Conservation (phyloP, 2,797 vertebrate species). For the Hafferia zeledoni region DNA sequence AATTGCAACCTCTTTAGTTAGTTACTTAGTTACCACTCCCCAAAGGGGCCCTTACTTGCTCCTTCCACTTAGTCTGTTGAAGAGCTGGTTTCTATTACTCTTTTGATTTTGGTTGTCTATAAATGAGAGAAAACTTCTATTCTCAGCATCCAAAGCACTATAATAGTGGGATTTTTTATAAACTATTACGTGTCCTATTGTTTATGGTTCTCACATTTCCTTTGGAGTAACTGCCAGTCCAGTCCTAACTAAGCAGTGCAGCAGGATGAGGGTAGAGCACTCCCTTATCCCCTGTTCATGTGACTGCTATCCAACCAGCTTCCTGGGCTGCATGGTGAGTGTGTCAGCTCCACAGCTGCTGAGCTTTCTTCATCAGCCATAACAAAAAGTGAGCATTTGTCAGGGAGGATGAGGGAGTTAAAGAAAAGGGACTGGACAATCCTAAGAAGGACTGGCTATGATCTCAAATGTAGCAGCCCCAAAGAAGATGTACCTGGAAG, state of each 20-base stretch:
- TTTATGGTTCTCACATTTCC: not conserved
- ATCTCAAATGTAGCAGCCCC: not conserved
- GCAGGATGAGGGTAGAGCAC: not conserved
- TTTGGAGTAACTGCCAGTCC: not conserved
- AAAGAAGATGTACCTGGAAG: not conserved
- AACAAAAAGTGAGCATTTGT: not conserved
- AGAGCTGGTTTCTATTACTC: not conserved
- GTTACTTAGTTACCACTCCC: constrained; percentile 65
- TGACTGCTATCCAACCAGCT: not conserved
- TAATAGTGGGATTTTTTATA: not conserved
- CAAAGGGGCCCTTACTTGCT: constrained; percentile 27
- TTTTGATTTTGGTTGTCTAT: not conserved
- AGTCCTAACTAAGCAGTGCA: not conserved
- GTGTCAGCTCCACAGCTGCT: not conserved
- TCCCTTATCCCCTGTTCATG: not conserved
- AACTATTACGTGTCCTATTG: not conserved
- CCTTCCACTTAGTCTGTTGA: constrained; percentile 8
- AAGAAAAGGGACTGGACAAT: not conserved
- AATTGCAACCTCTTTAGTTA: constrained; percentile 63
- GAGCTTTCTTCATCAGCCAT: not conserved
- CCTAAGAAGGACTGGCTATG: not conserved
- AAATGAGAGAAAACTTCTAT: not conserved
- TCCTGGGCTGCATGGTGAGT: not conserved
- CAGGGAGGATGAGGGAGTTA: not conserved
- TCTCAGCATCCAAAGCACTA: not conserved